Percentiles rank a stretch among this genome's conserved stretches.
phyloP scores from a whole-genome alignment of 2,113 vertebrate genomes.

The Carollia perspicillata region DNA sequence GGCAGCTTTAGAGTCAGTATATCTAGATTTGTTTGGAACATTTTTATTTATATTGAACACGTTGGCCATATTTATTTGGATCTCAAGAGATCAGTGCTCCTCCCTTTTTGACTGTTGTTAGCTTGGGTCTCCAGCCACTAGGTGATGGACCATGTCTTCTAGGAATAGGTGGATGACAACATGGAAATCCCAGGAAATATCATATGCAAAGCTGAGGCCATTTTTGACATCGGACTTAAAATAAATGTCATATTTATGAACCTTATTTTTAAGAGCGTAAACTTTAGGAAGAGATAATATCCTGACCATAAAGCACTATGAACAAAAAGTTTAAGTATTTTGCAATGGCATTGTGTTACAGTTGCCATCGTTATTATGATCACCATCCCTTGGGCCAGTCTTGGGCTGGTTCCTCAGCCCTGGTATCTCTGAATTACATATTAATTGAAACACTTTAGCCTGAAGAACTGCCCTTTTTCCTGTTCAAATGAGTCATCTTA shows the following conservation, averaged over 20 bases:
- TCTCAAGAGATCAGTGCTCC: neutral
- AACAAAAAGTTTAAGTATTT: neutral
- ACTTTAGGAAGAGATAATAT: neutral
- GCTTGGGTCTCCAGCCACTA: neutral
- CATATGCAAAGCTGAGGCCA: neutral
- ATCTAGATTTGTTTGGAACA: constrained; percentile 64
- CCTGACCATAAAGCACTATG: neutral
- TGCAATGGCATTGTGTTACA: neutral
- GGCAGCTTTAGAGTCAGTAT: constrained; percentile 58
- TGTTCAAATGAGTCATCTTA: neutral
- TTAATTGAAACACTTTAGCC: neutral
- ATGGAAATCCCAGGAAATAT: neutral
- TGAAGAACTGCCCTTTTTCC: neutral
- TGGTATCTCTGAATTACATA: neutral
- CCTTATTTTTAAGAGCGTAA: neutral
- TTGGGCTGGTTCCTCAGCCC: neutral
- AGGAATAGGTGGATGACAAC: neutral
- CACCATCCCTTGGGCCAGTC: neutral
- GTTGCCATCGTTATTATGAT: neutral
- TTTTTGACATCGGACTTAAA: neutral
- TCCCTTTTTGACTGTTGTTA: neutral
- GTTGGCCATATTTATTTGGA: neutral
- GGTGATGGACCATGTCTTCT: neutral
- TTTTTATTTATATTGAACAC: neutral
- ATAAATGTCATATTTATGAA: neutral